A percentile compares a stretch with the other conserved stretches of the same genome.
Conservation (phyloP, 2,113 vertebrate species). For the Ariopsis seemanni region DNA sequence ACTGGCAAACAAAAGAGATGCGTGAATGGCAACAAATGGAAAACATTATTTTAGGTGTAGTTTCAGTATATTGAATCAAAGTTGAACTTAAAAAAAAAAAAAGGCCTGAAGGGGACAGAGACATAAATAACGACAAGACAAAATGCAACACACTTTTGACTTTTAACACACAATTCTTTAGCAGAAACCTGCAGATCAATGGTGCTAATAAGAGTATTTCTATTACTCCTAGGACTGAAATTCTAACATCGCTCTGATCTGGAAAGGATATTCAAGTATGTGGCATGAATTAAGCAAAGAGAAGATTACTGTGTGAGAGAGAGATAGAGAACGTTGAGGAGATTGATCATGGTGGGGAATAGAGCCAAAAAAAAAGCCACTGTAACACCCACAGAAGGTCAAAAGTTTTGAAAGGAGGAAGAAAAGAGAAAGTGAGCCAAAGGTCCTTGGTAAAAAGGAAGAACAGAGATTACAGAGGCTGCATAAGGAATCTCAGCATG, state of each 20-base stretch:
- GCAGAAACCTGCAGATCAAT: background rate
- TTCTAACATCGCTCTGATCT: background rate
- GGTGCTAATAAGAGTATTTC: background rate
- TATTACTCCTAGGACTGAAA: background rate
- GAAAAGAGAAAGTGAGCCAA: background rate
- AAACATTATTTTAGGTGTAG: background rate
- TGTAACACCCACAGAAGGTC: constrained; percentile 7
- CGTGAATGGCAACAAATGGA: background rate
- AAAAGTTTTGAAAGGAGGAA: constrained; percentile 23
- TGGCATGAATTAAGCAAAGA: background rate
- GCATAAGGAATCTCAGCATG: constrained; percentile 20
- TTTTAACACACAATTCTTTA: background rate
- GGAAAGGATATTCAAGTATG: background rate
- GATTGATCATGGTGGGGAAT: constrained; percentile 10
- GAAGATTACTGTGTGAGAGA: background rate
- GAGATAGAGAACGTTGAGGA: background rate
- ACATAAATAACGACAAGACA: background rate
- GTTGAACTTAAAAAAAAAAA: background rate
- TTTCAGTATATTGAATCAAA: background rate
- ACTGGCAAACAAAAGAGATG: background rate
- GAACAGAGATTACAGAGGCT: constrained; percentile 3
- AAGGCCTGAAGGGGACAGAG: background rate
- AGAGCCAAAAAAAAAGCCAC: background rate
- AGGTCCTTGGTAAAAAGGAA: constrained; percentile 23
- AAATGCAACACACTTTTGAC: background rate